phyloP scores from a whole-genome alignment of 2,888 invertebrate genomes.

The Pammene aurita region DNA sequence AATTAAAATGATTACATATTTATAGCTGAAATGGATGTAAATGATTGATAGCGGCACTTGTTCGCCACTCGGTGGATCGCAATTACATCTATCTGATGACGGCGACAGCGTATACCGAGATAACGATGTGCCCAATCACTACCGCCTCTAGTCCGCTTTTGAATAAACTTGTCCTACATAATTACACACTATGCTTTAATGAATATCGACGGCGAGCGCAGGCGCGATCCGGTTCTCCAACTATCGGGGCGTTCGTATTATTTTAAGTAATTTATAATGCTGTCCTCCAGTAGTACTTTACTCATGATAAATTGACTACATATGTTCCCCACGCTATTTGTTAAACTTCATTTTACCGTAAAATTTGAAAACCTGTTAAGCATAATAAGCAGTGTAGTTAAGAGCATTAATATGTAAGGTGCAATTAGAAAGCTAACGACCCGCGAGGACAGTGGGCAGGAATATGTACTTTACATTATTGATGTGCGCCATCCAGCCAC shows the following conservation, averaged over 20 bases:
- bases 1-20: constrained; percentile 1
- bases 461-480: constrained; percentile 65
- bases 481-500: constrained; percentile 59
- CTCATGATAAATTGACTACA: constrained; percentile 38
- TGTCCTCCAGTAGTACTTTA: constrained; percentile 42
- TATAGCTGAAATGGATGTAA: constrained; percentile 47
- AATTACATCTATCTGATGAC: constrained; percentile 76
- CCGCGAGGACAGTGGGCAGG: constrained; percentile 53
- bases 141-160: constrained; percentile 69
- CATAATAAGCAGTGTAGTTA: constrained; percentile 21
- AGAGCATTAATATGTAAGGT: constrained; percentile 44
- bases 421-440: constrained; percentile 63
- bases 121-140: constrained; percentile 71
- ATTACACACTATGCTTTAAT: constrained; percentile 81
- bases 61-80: constrained; percentile 61
- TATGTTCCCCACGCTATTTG: constrained; percentile 29
- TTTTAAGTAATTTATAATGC: constrained; percentile 56
- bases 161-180: constrained; percentile 74
- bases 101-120: constrained; percentile 67
- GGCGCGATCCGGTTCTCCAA: constrained; percentile 61
- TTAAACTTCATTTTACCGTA: constrained; percentile 27
- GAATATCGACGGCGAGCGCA: constrained; percentile 64
- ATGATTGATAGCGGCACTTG: constrained; percentile 62
- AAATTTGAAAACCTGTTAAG: constrained; percentile 20
- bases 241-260: constrained; percentile 68